Percentiles rank a stretch among this genome's conserved stretches.
Evolutionary conservation across 1,140 invertebrate genomes (phyloP).

Genomic region (Gryon sp.): DNA sequence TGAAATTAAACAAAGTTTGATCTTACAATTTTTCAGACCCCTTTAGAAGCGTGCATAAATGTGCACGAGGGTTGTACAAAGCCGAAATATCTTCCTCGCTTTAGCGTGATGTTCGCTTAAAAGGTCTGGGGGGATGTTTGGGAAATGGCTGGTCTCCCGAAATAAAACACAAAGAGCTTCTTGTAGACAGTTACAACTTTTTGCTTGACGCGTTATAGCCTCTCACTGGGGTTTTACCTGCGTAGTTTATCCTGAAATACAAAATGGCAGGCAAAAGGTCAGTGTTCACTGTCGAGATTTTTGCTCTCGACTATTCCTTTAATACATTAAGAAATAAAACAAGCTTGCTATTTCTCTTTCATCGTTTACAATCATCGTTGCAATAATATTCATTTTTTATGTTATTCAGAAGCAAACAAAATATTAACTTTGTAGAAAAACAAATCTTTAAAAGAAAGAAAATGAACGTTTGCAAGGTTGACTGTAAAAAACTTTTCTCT

Average conservation of each 20-base stretch:
- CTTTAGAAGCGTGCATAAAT: conserved; percentile 4
- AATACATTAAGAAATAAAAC: too few relatives aligned
- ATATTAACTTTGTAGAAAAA: too few relatives aligned
- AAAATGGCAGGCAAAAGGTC: conserved; percentile 53
- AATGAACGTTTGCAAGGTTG: too few relatives aligned
- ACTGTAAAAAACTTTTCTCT: too few relatives aligned
- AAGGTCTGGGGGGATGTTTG: conserved; percentile 38
- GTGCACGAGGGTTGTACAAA: conserved; percentile 21
- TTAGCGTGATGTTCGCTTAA: neutral
- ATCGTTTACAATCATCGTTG: too few relatives aligned
- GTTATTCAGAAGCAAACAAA: too few relatives aligned
- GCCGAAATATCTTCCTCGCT: conserved; percentile 8
- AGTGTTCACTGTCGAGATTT: conserved; percentile 30
- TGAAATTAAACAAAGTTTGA: too few relatives aligned
- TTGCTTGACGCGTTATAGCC: conserved; percentile 35
- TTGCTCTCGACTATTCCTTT: neutral
- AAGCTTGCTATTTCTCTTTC: neutral
- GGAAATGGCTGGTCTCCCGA: conserved; percentile 23
- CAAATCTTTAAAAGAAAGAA: too few relatives aligned
- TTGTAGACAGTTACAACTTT: conserved; percentile 42
- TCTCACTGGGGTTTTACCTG: conserved; percentile 46
- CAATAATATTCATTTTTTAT: too few relatives aligned
- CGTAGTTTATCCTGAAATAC: conserved; percentile 42
- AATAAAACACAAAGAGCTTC: conserved; percentile 34
- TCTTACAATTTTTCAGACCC: too few relatives aligned